Percentiles rank a stretch among this genome's conserved stretches.
Evolutionary conservation across 2,888 invertebrate species (phyloP).

Genomic region (Dicyrtoma fusca): DNA sequence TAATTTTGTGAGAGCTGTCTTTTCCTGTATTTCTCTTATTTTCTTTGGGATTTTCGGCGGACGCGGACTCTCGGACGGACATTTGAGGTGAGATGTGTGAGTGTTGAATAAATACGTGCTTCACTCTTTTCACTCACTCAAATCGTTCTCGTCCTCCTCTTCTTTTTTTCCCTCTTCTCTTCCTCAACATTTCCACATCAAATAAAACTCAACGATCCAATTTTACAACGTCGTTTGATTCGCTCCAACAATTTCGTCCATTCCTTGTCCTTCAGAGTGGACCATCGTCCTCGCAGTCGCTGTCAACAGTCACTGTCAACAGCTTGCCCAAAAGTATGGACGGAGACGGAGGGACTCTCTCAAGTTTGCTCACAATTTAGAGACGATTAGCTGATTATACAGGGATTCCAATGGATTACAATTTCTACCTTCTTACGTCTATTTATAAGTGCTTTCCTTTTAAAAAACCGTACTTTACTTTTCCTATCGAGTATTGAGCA

Average conservation of each 20-base stretch:
- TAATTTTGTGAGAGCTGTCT: too few species aligned
- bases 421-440: too few species aligned
- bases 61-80: not conserved
- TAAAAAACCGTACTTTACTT: too few species aligned
- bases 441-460: too few species aligned
- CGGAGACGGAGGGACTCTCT: too few species aligned
- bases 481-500: too few species aligned
- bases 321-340: too few species aligned
- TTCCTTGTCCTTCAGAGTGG: not conserved
- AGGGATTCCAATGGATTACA: too few species aligned
- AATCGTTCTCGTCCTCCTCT: not conserved
- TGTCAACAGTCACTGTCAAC: not conserved
- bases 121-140: not conserved
- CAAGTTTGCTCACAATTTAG: too few species aligned
- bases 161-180: not conserved
- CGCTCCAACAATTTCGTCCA: slow-evolving; percentile 37
- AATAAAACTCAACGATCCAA: slow-evolving; percentile 43
- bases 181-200: slow-evolving; percentile 7
- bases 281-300: too few species aligned
- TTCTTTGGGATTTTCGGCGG: not conserved
- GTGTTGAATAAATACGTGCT: slow-evolving; percentile 23
- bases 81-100: slow-evolving; percentile 7
- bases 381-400: slow-evolving; percentile 1
- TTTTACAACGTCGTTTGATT: slow-evolving; percentile 40
- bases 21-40: not conserved